Evolutionary conservation across 2,888 invertebrate species (phyloP), one percentile per base, ranked within the genome.

Genomic region (Stegophylla sp.): DNA sequence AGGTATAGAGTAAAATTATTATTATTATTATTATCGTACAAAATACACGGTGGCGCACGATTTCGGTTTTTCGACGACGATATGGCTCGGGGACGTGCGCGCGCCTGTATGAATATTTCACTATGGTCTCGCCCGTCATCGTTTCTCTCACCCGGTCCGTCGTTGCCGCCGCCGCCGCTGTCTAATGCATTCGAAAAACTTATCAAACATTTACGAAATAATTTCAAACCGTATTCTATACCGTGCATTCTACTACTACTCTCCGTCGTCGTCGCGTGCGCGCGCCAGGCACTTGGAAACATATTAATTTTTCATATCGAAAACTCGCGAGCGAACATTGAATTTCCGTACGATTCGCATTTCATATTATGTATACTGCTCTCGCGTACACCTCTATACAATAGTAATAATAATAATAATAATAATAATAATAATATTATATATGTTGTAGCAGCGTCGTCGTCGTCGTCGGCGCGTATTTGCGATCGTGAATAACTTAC

Each of bases 291-390:
- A n/a, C 53, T 26, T 23, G 66, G 53, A 53, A 7, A 13, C 76
- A 76, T 76, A 76, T 76, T 76, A 66, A 76, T 66, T 76, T 76
- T 76, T 76, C 76, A 76, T 23, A 13, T 23, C 12, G 23, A 28
- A 43, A 53, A 26, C 53, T 13, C 51, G 53, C 13, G 53, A n/a
- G n/a, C n/a, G 51, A 41, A 76, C 53, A 76, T 76, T 56, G 76
- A 76, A 66, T 76, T 56, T 34, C 76, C n/a, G 34, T 63, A 61
- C 45, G 45, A 45, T 61, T 45, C 48, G 74, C 59, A 23, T 43
- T 20, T n/a, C n/a, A n/a, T n/a, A n/a, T n/a, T n/a, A n/a, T n/a
- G n/a, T n/a, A n/a, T n/a, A n/a, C n/a, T n/a, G n/a, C n/a, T n/a
- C n/a, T n/a, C n/a, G n/a, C n/a, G n/a, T n/a, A n/a, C n/a, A n/a